Evolutionary conservation across 2,888 invertebrate genomes (phyloP).

Genomic region (Platynereis dumerilii): DNA sequence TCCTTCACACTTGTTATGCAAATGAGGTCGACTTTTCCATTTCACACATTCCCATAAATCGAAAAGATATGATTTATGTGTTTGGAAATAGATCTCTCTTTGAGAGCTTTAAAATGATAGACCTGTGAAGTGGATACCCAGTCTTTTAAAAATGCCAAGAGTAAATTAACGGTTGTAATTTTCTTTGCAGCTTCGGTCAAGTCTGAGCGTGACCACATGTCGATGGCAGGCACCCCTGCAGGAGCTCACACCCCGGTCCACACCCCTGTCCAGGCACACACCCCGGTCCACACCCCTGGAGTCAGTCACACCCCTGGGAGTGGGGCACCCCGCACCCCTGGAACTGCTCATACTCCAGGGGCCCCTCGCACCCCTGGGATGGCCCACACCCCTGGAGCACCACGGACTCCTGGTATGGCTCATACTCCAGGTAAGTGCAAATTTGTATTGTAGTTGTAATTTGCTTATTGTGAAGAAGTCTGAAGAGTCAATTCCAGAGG

Average conservation of each 20-base stretch:
- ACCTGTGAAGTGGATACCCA: too few relatives aligned
- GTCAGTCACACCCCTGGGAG: slow-evolving; percentile 31
- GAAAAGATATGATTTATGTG: too few relatives aligned
- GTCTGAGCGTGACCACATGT: slow-evolving; percentile 56
- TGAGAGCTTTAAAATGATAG: too few relatives aligned
- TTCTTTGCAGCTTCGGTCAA: slow-evolving; percentile 63
- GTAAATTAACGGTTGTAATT: too few relatives aligned
- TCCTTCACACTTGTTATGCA: too few relatives aligned
- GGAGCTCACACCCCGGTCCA: slow-evolving; percentile 37
- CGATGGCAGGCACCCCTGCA: slow-evolving; percentile 31
- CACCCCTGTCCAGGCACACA: slow-evolving; percentile 32
- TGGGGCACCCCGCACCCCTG: slow-evolving; percentile 23
- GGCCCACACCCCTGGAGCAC: slow-evolving; percentile 33
- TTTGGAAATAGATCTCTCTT: too few relatives aligned
- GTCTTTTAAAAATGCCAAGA: too few relatives aligned
- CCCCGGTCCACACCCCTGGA: slow-evolving; percentile 25
- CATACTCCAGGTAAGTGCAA: slow-evolving; percentile 16
- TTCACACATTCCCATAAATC: too few relatives aligned
- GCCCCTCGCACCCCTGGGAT: slow-evolving; percentile 35
- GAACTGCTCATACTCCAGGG: slow-evolving; percentile 31
- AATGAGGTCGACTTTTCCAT: too few relatives aligned
- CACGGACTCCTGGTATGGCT: slow-evolving; percentile 33
- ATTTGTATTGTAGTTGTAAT: too few relatives aligned
- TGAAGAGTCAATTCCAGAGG: too few relatives aligned
- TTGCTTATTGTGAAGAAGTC: too few relatives aligned